Base-by-base conservation (phyloP, 2,888 invertebrate species). In the Chironomus tentans region DNA sequence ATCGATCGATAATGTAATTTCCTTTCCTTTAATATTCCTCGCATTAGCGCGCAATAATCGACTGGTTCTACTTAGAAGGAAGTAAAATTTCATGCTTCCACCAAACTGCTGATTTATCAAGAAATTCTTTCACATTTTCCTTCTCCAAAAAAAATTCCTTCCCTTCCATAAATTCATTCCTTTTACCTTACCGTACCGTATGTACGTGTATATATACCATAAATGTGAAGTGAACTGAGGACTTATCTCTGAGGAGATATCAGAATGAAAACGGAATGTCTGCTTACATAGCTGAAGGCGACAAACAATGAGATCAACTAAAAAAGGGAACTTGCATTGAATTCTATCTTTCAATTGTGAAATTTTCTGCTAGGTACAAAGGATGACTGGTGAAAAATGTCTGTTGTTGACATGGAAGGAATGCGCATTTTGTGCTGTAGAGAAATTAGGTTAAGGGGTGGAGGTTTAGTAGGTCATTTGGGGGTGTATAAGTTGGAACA, bases 191-290 rank as follows among this genome's bases (percentile, higher is more conserved):
- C 7, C 56, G 56, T 56, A 15, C 56, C 15, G 18, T 56, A 15
- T 56, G n/a, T 56, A 56, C 18, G n/a, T 56, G n/a, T 56, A 15
- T 7, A 56, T 56, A 6, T 18, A 15, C 56, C 1, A 15, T 56
- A 56, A 56, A 22, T 21, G 65, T 65, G 24, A 62, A 62, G 62
- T 62, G 62, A 62, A 62, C 62, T 18, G 62, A 18, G 22, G 12
- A 65, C 21, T 65, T 65, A 65, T 65, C 65, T 65, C 21, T 65
- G 21, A 65, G 65, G 22, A 65, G 65, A 65, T 24, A 65, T 65
- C 65, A 65, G 65, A 21, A 21, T 21, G 21, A 22, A 65, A 24
- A 22, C 24, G 65, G 65, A 65, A 65, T 65, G 65, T 65, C 65
- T 65, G 65, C 65, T 65, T 21, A 24, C 24, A 65, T 13, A 7